These are phyloP conservation scores for Trichogramma evanescens DNA, from an alignment of 2,888 invertebrate genomes.

Conservation along the genomic window DNA sequence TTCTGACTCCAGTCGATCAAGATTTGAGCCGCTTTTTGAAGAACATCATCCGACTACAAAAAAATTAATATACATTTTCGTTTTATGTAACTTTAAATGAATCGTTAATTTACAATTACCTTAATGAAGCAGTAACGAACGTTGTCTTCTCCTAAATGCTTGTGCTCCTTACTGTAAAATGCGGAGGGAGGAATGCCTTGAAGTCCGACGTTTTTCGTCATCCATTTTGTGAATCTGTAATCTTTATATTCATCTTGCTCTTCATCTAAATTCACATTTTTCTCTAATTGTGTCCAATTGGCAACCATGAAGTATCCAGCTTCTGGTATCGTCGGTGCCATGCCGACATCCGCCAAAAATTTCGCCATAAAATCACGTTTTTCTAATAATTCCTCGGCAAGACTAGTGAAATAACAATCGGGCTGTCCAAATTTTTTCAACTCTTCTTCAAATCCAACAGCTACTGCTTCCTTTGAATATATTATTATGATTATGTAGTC, in stretches of 20 bases:
- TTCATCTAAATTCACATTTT: slow-evolving; percentile 61
- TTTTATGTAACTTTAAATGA: background rate
- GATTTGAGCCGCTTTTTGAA: slow-evolving; percentile 39
- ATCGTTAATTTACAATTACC: slow-evolving; percentile 47
- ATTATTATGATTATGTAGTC: slow-evolving; percentile 1
- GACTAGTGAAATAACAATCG: slow-evolving; percentile 75
- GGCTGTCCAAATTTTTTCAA: slow-evolving; percentile 59
- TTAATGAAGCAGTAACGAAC: slow-evolving; percentile 94
- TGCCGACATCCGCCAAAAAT: slow-evolving; percentile 69
- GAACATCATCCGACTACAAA: slow-evolving; percentile 61
- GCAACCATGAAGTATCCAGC: slow-evolving; percentile 97
- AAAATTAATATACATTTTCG: slow-evolving; percentile 5
- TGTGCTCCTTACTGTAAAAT: slow-evolving; percentile 79
- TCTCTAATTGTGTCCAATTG: slow-evolving; percentile 74
- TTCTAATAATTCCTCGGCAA: slow-evolving; percentile 65
- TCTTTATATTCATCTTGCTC: slow-evolving; percentile 73
- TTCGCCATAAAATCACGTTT: slow-evolving; percentile 77
- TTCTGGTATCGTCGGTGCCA: slow-evolving; percentile 87
- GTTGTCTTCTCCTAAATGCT: slow-evolving; percentile 73
- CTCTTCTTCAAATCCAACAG: slow-evolving; percentile 82
- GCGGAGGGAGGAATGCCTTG: slow-evolving; percentile 92
- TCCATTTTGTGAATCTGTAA: slow-evolving; percentile 91
- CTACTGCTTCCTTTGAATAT: slow-evolving; percentile 74
- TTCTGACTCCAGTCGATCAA: slow-evolving; percentile 43
- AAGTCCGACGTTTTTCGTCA: slow-evolving; percentile 85